Evolutionary conservation across 2,888 invertebrate genomes (phyloP).

Genomic region (Cantharis rustica): DNA sequence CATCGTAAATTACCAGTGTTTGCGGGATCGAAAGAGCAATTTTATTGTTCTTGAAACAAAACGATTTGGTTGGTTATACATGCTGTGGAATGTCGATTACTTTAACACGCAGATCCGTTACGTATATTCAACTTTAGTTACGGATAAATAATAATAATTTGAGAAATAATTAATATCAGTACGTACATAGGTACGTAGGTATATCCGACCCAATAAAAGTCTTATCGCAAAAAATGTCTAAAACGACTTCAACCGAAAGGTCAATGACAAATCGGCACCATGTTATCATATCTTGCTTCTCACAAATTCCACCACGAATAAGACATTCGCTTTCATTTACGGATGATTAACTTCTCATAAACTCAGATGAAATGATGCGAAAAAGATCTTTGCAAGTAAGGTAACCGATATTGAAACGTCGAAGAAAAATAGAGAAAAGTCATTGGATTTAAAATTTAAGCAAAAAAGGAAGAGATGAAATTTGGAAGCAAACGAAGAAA

Average conservation of each 20-base stretch:
- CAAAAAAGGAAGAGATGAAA: too few relatives aligned
- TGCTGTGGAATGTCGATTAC: background rate
- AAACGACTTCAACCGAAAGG: background rate
- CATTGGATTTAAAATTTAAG: too few relatives aligned
- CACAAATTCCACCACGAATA: background rate
- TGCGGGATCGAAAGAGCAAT: background rate
- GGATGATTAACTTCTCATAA: background rate
- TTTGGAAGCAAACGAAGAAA: too few relatives aligned
- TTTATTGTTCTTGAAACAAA: background rate
- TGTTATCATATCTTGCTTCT: background rate
- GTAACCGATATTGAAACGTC: background rate
- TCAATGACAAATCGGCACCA: background rate
- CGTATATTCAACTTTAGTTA: background rate
- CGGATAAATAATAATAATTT: background rate
- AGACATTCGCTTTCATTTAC: background rate
- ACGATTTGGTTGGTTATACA: background rate
- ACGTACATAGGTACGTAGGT: background rate
- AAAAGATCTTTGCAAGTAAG: background rate
- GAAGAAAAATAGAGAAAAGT: background rate
- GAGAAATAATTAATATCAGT: background rate
- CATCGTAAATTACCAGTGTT: conserved; percentile 1
- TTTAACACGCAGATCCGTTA: background rate
- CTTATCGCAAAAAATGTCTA: background rate
- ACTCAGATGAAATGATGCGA: background rate
- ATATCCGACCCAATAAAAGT: background rate